Base-by-base conservation (phyloP, 2,888 invertebrate species). In the Caenorhabditis sp. region DNA sequence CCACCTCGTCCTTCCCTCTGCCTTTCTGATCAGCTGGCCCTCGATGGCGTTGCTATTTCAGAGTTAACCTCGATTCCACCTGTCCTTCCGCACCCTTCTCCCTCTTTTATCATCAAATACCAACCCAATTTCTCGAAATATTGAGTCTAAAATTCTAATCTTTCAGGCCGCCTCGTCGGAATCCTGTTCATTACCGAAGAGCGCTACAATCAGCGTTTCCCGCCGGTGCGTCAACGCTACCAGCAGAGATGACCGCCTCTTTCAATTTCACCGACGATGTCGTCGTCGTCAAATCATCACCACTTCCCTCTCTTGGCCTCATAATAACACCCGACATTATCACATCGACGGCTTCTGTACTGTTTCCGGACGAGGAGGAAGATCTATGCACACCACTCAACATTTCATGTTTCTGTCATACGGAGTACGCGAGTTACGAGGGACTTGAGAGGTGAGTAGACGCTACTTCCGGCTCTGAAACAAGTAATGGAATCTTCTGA, bases 371-470 rank as follows among this genome's bases (percentile, higher is more conserved):
- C 20, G 44, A 28, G 20, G 55, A 37, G 20, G 65, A 58, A 0
- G 72, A 69, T 53, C n/a, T 32, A 22, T 89, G 89, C 62, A 62
- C 74, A 11, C 69, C 70, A 18, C 79, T 87, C 47, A 88, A 89
- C 50, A 80, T 82, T 28, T 84, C 85, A 13, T 89, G 89, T 56
- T 82, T 64, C 20, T 89, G 89, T 69, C 88, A 89, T 60, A 84
- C 83, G 18, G 83, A 84, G 32, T 89, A 89, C 62, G 79, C 85
- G 58, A 84, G 83, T 77, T 89, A 89, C 65, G 88, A 87, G 40
- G 85, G 65, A 65, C 60, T 85, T 18, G 89, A 89, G 58, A 71
- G 80, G 77, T 68, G n/a, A 26, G 60, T 47, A 18, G n/a, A 2
- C 2, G 18, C 6, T 3, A 15, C 40, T 40, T 15, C 13, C 40